Evolutionary conservation across 53 echinoderm and acorn worm genomes (phyloP).

Genomic region (Pentamera pediparva): DNA sequence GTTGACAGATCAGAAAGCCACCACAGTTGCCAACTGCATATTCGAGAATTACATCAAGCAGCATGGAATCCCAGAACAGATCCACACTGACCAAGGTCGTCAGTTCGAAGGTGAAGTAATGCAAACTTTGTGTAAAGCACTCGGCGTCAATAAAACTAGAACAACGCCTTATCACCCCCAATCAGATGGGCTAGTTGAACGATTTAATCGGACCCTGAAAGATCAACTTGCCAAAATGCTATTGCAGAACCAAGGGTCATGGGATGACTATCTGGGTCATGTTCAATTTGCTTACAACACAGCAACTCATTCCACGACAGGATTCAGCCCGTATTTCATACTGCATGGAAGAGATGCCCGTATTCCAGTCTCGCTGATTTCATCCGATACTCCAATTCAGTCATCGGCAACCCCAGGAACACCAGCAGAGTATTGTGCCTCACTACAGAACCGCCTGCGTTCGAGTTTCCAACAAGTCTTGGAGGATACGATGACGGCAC

Average conservation of each 20-base stretch:
- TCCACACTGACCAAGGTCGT: conserved; percentile 38
- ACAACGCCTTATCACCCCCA: conserved; percentile 38
- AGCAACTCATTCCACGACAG: too few species aligned
- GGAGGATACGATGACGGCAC: background rate
- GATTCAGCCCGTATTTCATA: too few species aligned
- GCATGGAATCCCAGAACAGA: conserved; percentile 34
- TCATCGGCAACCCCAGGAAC: background rate
- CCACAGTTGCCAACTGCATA: conserved; percentile 42
- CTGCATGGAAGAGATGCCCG: conserved; percentile 16
- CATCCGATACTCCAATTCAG: background rate
- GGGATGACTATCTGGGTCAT: too few species aligned
- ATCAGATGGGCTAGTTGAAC: conserved; percentile 34
- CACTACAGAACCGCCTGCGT: background rate
- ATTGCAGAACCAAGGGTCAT: background rate
- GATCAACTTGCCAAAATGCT: conserved; percentile 20
- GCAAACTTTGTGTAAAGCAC: background rate
- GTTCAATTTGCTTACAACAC: conserved; percentile 27
- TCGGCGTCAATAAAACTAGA: conserved; percentile 23
- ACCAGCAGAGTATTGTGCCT: background rate
- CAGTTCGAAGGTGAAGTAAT: conserved; percentile 33
- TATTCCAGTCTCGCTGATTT: background rate
- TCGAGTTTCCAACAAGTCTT: background rate
- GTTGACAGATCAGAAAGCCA: conserved; percentile 37
- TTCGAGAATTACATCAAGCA: conserved; percentile 32
- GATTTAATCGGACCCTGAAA: conserved; percentile 42